phyloP scores from a whole-genome alignment of 1,140 invertebrate species.

The Hylaeus anthracinus region DNA sequence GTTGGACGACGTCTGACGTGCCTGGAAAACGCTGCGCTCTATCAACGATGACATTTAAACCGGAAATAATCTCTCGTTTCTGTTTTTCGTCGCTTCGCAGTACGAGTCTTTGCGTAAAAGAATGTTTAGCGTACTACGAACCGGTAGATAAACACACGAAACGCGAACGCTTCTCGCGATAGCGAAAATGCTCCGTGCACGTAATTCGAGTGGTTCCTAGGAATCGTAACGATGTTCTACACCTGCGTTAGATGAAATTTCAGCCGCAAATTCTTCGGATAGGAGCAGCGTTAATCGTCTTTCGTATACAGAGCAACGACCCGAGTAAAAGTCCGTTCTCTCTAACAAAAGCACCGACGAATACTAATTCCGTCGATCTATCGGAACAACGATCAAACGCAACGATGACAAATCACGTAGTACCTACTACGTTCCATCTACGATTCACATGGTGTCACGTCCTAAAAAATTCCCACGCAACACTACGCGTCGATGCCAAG shows the following conservation, averaged over 20 bases:
- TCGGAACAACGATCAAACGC: no score
- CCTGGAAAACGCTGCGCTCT: not conserved
- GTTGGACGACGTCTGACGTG: constrained; percentile 11
- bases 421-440: not conserved
- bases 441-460: not conserved
- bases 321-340: no score
- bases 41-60: no score
- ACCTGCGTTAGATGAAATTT: constrained; percentile 32
- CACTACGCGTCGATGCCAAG: not conserved
- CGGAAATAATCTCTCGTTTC: no score
- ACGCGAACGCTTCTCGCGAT: constrained; percentile 22
- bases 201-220: constrained; percentile 36
- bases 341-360: no score
- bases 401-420: not conserved
- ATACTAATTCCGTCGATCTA: no score
- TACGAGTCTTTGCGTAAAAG: not conserved
- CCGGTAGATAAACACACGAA: constrained; percentile 11
- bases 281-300: not conserved
- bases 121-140: not conserved
- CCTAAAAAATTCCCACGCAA: not conserved
- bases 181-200: not conserved
- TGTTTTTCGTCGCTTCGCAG: no score
- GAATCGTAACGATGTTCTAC: constrained; percentile 9
- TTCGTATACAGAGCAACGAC: not conserved
- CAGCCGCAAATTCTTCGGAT: constrained; percentile 2